Evolutionary conservation across 92 coral and sea anemone genomes (phyloP), one percentile per base, ranked within the genome.

Genomic region (Zoanthus gigantus): DNA sequence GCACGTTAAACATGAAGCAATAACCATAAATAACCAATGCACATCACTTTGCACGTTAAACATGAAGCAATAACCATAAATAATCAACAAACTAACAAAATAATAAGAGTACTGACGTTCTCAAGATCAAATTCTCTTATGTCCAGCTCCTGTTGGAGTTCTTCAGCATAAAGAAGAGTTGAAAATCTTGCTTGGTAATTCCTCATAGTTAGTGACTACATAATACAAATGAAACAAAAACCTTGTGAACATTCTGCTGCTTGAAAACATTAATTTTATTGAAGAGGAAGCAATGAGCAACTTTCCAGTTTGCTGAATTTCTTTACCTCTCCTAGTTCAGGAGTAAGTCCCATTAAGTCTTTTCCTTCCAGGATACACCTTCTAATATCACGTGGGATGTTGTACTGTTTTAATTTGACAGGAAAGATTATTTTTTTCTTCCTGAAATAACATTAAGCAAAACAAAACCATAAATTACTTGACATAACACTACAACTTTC

Each of bases 121-220:
- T 93, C 89, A 77, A 97, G 72, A 72, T 97, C 99, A 90, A 95
- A 97, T 78, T 97, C 94, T 68, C 99, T 91, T 96, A 97, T 97
- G 46, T 97, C 99, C 76, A 95, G 74, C 78, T 97, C 99, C 98
- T 94, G 93, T 65, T 97, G 99, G 17, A 95, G 93, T 79, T 97
- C 99, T 73, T 97, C 98, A 3, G 95, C 95, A 88, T 89, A 89
- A 18, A 97, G 91, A 13, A 95, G 90, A 15, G 98, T 69, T 7
- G 96, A 89, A 45, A 95, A 97, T 74, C 94, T 92, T 16, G 95
- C 95, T 28, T 87, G 88, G 83, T 95, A 93, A 73, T 86, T 97
- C 87, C 88, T 85, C 88, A 92, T 81, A n/a, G 88, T 80, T 58
- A 97, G 60, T 30, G 99, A 94, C 99, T 97, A 78, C 13, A 87